Evolutionary conservation across 2,797 vertebrate genomes (phyloP), one percentile per base, ranked within the genome.

Genomic region (Cercopithecus neglectus): DNA sequence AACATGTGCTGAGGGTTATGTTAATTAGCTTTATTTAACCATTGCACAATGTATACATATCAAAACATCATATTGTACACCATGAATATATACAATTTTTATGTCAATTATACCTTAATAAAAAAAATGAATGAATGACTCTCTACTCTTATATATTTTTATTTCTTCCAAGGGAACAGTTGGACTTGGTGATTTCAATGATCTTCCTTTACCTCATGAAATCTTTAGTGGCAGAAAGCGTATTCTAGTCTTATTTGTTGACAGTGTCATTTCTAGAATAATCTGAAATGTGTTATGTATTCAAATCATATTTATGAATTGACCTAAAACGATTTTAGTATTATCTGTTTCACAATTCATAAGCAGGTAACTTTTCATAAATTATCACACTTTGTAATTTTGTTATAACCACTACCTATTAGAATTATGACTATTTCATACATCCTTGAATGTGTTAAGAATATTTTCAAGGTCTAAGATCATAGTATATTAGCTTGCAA

Each of bases 401-500:
- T 96, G 81, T 41, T 50, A 82, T 59, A 94, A 44, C 17, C 22
- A 50, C 24, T 39, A 5, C 70, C 64, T 75, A 14, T 46, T 57
- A 67, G 59, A 96, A 79, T 82, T 64, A 33, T 55, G 1, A 59
- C 26, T 95, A 87, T 70, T 41, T 55, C 55, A 67, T 83, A 46
- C 2, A 48, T 78, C 9, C 8, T 74, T 67, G 13, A 88, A 57
- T 74, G 9, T 87, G 2, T 67, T 91, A 53, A 26, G 12, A 85
- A 76, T 87, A 8, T 76, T 97, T 92, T 88, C 24, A 88, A 53
- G 36, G 4, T 93, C 36, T 80, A 85, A 92, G 33, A 59, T 74
- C n/a, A 80, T 74, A 5, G 1, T 81, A 90, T 94, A 61, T 87
- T 89, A 94, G 72, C 19, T 96, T 84, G 5, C 1, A 96, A 96